Evolutionary conservation across 1,140 invertebrate genomes (phyloP).

Genomic region (Heliconius nattereri): DNA sequence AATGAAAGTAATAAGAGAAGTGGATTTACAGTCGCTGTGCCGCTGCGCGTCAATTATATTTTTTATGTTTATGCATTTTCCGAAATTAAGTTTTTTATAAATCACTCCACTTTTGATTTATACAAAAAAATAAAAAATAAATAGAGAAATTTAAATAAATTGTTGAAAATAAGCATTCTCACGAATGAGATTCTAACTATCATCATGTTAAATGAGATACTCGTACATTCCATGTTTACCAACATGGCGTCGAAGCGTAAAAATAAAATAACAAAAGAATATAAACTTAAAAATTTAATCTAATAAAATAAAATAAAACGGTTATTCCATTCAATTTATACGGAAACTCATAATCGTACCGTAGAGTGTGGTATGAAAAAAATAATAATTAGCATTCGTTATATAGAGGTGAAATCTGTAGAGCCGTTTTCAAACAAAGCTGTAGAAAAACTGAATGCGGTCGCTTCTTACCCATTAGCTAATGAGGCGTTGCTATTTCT

Average conservation of each 20-base stretch:
- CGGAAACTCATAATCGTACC: slow-evolving; percentile 4
- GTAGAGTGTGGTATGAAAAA: slow-evolving; percentile 16
- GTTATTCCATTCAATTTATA: not conserved
- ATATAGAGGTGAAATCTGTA: slow-evolving; percentile 1
- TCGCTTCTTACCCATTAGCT: slow-evolving; percentile 52
- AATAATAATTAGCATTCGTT: slow-evolving; percentile 20
- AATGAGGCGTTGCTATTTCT: slow-evolving; percentile 51
- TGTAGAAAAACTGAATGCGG: slow-evolving; percentile 33
- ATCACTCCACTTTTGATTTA: too few relatives aligned
- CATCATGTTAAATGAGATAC: too few relatives aligned
- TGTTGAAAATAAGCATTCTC: too few relatives aligned
- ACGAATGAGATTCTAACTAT: too few relatives aligned
- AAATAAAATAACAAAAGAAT: not conserved
- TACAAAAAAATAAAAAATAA: too few relatives aligned
- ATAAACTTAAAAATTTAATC: not conserved
- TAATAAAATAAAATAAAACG: not conserved
- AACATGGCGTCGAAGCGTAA: not conserved
- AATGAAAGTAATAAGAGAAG: too few relatives aligned
- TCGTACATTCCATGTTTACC: too few relatives aligned
- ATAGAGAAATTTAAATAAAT: too few relatives aligned
- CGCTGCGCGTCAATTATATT: too few relatives aligned
- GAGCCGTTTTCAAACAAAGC: slow-evolving; percentile 13
- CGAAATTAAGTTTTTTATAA: too few relatives aligned
- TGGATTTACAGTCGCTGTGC: too few relatives aligned
- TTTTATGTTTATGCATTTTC: too few relatives aligned